Evolutionary conservation across 2,888 invertebrate species (phyloP).

Genomic region (Encarsia formosa): DNA sequence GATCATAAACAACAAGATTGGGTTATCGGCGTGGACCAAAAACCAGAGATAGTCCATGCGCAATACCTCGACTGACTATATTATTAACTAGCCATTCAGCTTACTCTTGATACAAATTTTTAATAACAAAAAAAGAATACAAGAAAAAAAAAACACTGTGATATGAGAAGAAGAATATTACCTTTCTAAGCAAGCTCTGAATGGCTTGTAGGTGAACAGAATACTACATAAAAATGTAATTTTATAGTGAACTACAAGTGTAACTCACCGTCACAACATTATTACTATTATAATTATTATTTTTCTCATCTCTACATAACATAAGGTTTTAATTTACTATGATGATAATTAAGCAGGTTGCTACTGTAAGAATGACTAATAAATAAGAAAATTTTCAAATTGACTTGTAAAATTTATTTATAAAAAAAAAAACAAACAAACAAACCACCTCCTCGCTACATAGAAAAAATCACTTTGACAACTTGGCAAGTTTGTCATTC

Average conservation of each 20-base stretch:
- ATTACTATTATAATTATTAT: slow-evolving; percentile 26
- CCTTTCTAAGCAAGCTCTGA: slow-evolving; percentile 24
- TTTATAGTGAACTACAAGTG: slow-evolving; percentile 18
- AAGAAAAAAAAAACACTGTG: slow-evolving; percentile 37
- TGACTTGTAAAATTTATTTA: slow-evolving; percentile 21
- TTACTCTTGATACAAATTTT: slow-evolving; percentile 36
- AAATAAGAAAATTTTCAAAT: slow-evolving; percentile 29
- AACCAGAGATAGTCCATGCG: no score
- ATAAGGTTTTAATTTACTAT: slow-evolving; percentile 10
- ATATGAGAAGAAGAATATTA: slow-evolving; percentile 34
- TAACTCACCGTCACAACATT: slow-evolving; percentile 23
- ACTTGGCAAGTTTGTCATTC: slow-evolving; percentile 61
- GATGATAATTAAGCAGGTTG: slow-evolving; percentile 26
- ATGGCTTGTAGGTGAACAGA: no score
- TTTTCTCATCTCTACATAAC: slow-evolving; percentile 22
- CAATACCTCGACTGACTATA: no score
- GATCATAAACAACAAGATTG: no score
- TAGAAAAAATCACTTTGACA: slow-evolving; percentile 27
- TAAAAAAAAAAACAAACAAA: slow-evolving; percentile 13
- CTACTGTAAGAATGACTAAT: slow-evolving; percentile 7
- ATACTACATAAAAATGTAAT: slow-evolving; percentile 10
- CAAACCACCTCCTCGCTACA: neutral
- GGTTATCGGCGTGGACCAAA: no score
- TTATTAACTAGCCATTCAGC: slow-evolving; percentile 24
- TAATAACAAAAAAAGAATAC: slow-evolving; percentile 28